phyloP scores from a whole-genome alignment of 1,140 invertebrate genomes.

The Oryzaephilus surinamensis region DNA sequence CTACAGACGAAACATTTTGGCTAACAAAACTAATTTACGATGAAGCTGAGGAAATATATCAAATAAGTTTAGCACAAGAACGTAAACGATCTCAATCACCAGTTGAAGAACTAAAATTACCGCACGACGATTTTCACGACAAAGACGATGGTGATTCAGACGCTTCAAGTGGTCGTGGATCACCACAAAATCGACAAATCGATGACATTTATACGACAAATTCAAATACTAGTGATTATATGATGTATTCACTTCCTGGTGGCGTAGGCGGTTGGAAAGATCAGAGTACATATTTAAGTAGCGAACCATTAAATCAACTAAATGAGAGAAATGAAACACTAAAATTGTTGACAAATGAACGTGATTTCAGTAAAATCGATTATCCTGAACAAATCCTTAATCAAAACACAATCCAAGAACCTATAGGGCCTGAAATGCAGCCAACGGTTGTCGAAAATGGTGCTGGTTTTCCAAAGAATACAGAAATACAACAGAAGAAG shows the following conservation, averaged over 20 bases:
- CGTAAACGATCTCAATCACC: slow-evolving; percentile 25
- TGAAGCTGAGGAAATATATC: slow-evolving; percentile 50
- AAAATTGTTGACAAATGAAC: too few relatives aligned
- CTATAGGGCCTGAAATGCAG: slow-evolving; percentile 26
- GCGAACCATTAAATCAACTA: slow-evolving; percentile 37
- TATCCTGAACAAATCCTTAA: too few relatives aligned
- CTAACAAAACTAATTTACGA: slow-evolving; percentile 47
- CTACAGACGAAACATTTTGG: slow-evolving; percentile 48
- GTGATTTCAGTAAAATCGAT: too few relatives aligned
- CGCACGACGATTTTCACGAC: slow-evolving; percentile 39
- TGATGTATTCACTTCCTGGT: slow-evolving; percentile 46
- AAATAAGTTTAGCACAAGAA: slow-evolving; percentile 37
- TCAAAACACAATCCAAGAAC: too few relatives aligned
- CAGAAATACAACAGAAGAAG: slow-evolving; percentile 23
- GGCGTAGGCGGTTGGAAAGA: slow-evolving; percentile 74
- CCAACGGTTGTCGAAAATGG: slow-evolving; percentile 13
- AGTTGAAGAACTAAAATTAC: slow-evolving; percentile 27
- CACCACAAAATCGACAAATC: slow-evolving; percentile 30
- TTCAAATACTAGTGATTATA: slow-evolving; percentile 22
- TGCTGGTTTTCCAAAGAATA: slow-evolving; percentile 3
- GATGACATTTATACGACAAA: slow-evolving; percentile 25
- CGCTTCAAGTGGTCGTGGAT: slow-evolving; percentile 46
- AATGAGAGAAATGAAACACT: too few relatives aligned
- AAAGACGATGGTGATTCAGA: slow-evolving; percentile 49
- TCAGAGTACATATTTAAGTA: slow-evolving; percentile 65